Evolutionary conservation across 2,797 vertebrate species (phyloP).

Genomic region (Cheirogaleus major): DNA sequence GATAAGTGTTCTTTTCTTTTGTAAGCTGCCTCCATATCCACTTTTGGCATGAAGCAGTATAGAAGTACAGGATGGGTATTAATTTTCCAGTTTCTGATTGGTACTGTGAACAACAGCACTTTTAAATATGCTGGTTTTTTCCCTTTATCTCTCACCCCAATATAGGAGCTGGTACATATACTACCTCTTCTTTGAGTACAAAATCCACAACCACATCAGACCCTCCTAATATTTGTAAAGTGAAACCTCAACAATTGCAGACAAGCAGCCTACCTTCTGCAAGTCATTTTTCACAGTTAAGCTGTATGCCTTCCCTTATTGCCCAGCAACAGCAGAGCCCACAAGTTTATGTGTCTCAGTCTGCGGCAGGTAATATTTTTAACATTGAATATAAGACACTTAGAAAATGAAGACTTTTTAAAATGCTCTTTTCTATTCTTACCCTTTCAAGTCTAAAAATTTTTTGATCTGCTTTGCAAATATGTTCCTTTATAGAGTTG

Average conservation of each 20-base stretch:
- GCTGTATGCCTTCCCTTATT: slow-evolving; percentile 96
- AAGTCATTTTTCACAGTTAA: slow-evolving; percentile 95
- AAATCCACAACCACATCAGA: slow-evolving; percentile 97
- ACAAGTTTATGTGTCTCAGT: slow-evolving; percentile 98
- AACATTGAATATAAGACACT: neutral
- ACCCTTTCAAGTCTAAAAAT: neutral
- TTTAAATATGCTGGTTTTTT: neutral
- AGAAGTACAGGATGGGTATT: neutral
- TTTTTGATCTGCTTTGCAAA: neutral
- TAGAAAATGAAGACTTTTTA: neutral
- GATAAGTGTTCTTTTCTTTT: neutral
- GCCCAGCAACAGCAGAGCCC: slow-evolving; percentile 95
- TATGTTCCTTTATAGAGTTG: neutral
- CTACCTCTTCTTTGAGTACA: slow-evolving; percentile 96
- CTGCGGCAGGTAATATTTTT: slow-evolving; percentile 93
- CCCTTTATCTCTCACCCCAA: neutral
- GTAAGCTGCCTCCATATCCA: neutral
- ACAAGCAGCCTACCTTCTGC: slow-evolving; percentile 92
- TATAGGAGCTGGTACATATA: slow-evolving; percentile 95
- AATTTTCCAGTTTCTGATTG: neutral
- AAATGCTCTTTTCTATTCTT: neutral
- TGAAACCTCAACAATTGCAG: slow-evolving; percentile 98
- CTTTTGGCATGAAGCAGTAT: neutral
- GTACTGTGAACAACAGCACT: neutral
- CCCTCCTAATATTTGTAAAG: slow-evolving; percentile 99